These are phyloP conservation scores for Ceyx cyanopectus DNA, from an alignment of 2,113 vertebrate species.

Conservation along the genomic window DNA sequence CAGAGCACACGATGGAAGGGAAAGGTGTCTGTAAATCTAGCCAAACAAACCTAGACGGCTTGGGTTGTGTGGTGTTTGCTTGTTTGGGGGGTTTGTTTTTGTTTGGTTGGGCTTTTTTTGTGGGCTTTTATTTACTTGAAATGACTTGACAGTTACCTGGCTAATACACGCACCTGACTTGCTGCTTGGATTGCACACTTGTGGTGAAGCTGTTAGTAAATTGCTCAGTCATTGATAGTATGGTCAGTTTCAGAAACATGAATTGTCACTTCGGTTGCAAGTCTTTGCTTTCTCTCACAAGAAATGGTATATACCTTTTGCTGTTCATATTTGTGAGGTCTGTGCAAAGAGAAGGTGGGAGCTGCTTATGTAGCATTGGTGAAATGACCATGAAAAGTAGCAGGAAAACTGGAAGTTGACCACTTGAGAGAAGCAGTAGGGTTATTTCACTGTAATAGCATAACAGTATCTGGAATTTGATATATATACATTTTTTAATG, in stretches of 20 bases:
- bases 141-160: background rate
- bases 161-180: background rate
- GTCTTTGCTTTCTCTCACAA: background rate
- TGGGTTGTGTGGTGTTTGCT: too few relatives aligned
- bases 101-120: too few relatives aligned
- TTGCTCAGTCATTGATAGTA: accelerated
- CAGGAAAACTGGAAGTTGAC: background rate
- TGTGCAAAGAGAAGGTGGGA: background rate
- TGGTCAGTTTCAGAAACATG: background rate
- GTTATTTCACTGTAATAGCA: background rate
- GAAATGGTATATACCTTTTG: accelerated
- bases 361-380: background rate
- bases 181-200: background rate
- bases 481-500: background rate
- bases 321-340: background rate
- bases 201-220: background rate
- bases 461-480: background rate
- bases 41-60: too few relatives aligned
- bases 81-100: too few relatives aligned
- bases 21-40: background rate
- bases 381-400: background rate
- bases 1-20: background rate
- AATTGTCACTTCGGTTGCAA: background rate
- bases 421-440: background rate
- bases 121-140: background rate